Evolutionary conservation across 2,888 invertebrate species (phyloP), one percentile per base, ranked within the genome.

Genomic region (Cheilosia grossa): DNA sequence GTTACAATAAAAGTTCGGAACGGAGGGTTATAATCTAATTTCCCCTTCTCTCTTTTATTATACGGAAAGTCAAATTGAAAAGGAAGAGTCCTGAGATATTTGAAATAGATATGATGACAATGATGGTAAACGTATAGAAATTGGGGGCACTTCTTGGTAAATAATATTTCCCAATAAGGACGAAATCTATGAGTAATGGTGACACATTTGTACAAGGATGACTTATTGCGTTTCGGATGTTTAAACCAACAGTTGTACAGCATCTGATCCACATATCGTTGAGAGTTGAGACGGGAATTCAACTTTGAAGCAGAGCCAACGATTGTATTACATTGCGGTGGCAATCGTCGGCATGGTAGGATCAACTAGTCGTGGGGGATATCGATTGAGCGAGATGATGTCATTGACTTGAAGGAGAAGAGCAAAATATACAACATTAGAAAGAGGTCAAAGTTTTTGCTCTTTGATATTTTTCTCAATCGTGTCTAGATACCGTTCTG

Each of bases 21-120:
- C 33, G 33, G 61, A 30, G 40, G 61, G 27, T 15, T 27, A 54
- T 61, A 51, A 72, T 51, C 53, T 33, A 61, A 27, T 72, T 42
- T 19, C 6, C 13, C 7, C 42, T 15, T 19, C 33, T 7, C 13
- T 5, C 6, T 15, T 53, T 49, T 37, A 47, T 15, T 40, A 40
- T 53, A 21, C 19, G 17, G 53, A 61, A 44, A 72, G 10, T 53
- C n/a, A 42, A 72, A 30, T 61, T 42, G 27, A 67, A 17, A 54
- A 67, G 53, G 53, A 42, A 53, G 30, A 27, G 17, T 42, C 53
- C 24, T 53, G 37, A 40, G 42, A 42, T 53, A 54, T 42, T 27
- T 53, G 66, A 54, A 15, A 42, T 54, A 37, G 49, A 49, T 21
- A 27, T 13, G 30, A 33, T 1, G 13, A 27, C 3, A n/a, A n/a